Percentiles rank a stretch among this genome's conserved stretches.
phyloP scores from a whole-genome alignment of 2,113 vertebrate genomes.

The Menidia beryllina region DNA sequence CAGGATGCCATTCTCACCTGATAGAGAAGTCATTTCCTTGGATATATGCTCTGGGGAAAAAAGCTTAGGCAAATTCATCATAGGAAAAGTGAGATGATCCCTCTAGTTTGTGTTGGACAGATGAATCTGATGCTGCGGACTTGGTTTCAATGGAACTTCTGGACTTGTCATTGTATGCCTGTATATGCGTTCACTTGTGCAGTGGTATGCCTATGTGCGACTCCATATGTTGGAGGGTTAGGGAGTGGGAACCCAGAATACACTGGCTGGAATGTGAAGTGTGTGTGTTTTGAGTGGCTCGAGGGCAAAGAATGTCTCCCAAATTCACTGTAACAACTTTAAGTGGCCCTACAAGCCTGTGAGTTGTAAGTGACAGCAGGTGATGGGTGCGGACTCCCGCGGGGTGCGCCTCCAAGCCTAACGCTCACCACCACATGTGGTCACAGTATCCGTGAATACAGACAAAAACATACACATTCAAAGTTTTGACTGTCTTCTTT shows the following conservation, averaged over 20 bases:
- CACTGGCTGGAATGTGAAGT: conserved; percentile 71
- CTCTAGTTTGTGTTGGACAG: conserved; percentile 36
- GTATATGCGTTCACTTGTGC: conserved; percentile 13
- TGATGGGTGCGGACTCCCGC: conserved; percentile 56
- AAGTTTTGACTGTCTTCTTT: conserved; percentile 4
- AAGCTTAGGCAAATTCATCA: not conserved
- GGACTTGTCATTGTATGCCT: conserved; percentile 33
- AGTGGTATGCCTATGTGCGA: conserved; percentile 61
- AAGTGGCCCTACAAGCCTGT: conserved; percentile 49
- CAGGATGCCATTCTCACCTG: conserved; percentile 32
- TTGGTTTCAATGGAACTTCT: conserved; percentile 30
- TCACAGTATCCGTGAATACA: not conserved
- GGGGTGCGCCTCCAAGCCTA: conserved; percentile 45
- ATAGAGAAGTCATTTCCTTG: not conserved
- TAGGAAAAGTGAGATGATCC: conserved; percentile 28
- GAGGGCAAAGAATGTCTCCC: conserved; percentile 61
- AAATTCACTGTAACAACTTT: conserved; percentile 61
- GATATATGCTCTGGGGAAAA: not conserved
- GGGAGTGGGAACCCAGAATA: conserved; percentile 78
- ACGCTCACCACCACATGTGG: conserved; percentile 35
- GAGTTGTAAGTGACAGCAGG: conserved; percentile 67
- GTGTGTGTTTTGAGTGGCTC: conserved; percentile 70
- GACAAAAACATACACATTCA: conserved; percentile 2
- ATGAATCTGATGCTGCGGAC: not conserved
- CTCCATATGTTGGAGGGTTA: conserved; percentile 69